These are phyloP conservation scores for Machaerirhynchus nigripectus DNA, from an alignment of 2,113 vertebrate genomes.

Conservation along the genomic window DNA sequence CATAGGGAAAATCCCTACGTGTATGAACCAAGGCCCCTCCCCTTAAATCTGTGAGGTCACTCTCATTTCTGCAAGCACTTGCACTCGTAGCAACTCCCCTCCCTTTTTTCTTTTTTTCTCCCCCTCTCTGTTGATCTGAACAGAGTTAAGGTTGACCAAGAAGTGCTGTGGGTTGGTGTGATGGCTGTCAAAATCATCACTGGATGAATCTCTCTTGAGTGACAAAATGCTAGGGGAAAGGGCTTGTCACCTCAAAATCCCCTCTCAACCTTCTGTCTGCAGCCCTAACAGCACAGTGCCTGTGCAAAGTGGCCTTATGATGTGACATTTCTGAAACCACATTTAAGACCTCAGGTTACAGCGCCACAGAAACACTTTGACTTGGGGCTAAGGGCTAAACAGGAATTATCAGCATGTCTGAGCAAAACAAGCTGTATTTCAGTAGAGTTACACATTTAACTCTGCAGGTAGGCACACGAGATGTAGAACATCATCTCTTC, in stretches of 20 bases:
- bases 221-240: not conserved
- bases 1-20: slow-evolving; percentile 43
- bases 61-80: not conserved
- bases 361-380: fast-evolving
- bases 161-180: not conserved
- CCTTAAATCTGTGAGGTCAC: not conserved
- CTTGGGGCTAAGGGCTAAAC: not conserved
- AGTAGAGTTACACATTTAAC: not conserved
- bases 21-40: not conserved
- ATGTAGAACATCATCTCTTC: not conserved
- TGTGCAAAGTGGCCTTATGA: not conserved
- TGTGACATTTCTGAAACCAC: not conserved
- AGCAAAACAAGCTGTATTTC: not conserved
- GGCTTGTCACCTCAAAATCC: not conserved
- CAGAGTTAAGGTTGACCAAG: not conserved
- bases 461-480: not conserved
- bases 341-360: not conserved
- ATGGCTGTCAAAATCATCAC: not conserved
- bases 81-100: not conserved
- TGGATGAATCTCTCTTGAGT: not conserved
- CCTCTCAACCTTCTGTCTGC: not conserved
- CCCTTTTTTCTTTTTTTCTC: not conserved
- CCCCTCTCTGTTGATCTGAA: not conserved
- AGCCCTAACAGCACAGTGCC: not conserved
- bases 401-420: not conserved